phyloP scores from a whole-genome alignment of 2,113 vertebrate species.

The Nerophis lumbriciformis region DNA sequence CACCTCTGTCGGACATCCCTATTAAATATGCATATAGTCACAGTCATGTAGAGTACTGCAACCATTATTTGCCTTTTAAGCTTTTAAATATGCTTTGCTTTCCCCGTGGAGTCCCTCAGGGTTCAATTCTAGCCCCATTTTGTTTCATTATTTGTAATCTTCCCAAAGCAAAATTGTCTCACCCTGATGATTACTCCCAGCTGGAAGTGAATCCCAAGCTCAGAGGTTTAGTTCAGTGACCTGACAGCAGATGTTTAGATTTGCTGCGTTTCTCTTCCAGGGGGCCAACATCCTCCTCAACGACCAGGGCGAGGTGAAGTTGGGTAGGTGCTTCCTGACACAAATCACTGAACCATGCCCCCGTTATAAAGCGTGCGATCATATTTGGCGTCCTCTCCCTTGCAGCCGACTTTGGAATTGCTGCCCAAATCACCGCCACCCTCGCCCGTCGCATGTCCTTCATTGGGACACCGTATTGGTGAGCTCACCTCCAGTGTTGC shows the following conservation, averaged over 20 bases:
- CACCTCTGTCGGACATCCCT: too few relatives aligned
- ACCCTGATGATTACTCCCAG: too few relatives aligned
- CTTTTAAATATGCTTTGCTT: too few relatives aligned
- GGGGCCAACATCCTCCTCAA: slow-evolving; percentile 91
- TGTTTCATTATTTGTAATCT: neutral
- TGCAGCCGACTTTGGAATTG: slow-evolving; percentile 89
- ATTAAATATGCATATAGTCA: too few relatives aligned
- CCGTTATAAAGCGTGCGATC: neutral
- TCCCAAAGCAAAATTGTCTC: too few relatives aligned
- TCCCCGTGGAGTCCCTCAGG: neutral
- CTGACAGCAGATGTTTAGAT: neutral
- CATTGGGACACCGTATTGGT: slow-evolving; percentile 92
- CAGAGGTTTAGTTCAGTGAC: too few relatives aligned
- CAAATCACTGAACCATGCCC: neutral
- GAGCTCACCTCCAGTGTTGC: slow-evolving; percentile 21
- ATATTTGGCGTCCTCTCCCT: slow-evolving; percentile 7
- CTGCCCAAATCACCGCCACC: slow-evolving; percentile 86
- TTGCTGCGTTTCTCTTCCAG: slow-evolving; percentile 52
- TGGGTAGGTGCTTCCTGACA: slow-evolving; percentile 73
- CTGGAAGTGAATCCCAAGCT: too few relatives aligned
- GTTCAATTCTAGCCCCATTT: neutral
- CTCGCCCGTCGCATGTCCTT: slow-evolving; percentile 87
- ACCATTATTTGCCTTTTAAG: too few relatives aligned
- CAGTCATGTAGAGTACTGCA: too few relatives aligned
- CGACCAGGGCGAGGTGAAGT: slow-evolving; percentile 80